These are phyloP conservation scores for Lithophane semibrunnea DNA, from an alignment of 2,888 invertebrate genomes.

Conservation along the genomic window DNA sequence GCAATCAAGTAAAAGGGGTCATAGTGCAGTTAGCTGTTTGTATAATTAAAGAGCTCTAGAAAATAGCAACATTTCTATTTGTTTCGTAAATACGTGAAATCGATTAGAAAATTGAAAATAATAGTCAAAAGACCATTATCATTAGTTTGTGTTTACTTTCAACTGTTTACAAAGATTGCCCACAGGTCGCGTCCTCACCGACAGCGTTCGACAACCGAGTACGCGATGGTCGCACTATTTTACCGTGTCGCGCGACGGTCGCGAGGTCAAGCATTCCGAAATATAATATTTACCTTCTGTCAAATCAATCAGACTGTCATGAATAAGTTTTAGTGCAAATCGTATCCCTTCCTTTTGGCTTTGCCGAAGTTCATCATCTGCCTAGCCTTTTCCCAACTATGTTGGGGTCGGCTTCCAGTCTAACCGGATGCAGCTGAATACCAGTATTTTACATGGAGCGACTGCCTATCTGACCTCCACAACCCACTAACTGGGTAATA, in stretches of 20 bases:
- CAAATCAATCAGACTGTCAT: neutral
- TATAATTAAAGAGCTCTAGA: neutral
- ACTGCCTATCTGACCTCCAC: too few relatives aligned
- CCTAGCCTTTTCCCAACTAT: too few relatives aligned
- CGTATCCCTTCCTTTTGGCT: too few relatives aligned
- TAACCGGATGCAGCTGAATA: too few relatives aligned
- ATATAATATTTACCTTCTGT: neutral
- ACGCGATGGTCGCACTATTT: too few relatives aligned
- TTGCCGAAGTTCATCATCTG: too few relatives aligned
- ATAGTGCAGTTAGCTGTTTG: neutral
- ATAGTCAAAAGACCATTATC: too few relatives aligned
- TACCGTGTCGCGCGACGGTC: too few relatives aligned
- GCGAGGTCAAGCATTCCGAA: neutral
- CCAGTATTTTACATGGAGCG: too few relatives aligned
- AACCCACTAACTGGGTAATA: too few relatives aligned
- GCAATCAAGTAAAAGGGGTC: conserved; percentile 21
- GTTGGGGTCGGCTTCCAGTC: too few relatives aligned
- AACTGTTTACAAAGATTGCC: too few relatives aligned
- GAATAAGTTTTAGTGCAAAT: neutral
- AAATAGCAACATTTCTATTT: neutral
- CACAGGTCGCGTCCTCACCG: neutral
- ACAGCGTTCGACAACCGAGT: neutral
- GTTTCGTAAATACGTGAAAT: neutral
- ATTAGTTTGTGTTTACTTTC: neutral
- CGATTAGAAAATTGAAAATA: neutral